Percentiles rank a stretch among this genome's conserved stretches.
Evolutionary conservation across 53 echinoderm and acorn worm species (phyloP).

Genomic region (Holothuria leucospilota): DNA sequence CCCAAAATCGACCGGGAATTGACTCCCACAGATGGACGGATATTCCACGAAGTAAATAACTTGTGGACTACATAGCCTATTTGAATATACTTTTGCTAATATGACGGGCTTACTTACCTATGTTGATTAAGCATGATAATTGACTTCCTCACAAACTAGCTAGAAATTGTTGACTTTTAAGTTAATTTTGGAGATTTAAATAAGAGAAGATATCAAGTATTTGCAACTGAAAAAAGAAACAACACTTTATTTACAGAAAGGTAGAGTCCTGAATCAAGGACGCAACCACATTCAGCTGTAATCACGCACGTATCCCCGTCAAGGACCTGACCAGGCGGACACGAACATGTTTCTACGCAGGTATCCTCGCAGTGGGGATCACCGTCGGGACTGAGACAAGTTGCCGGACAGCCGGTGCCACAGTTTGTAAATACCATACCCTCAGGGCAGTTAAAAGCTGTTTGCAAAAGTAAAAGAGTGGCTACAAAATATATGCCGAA

Average conservation of each 20-base stretch:
- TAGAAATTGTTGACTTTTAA: too few species aligned
- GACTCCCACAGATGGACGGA: too few species aligned
- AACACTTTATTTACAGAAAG: slow-evolving; percentile 26
- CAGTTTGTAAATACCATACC: slow-evolving; percentile 59
- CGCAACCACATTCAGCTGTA: slow-evolving; percentile 63
- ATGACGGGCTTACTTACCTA: too few species aligned
- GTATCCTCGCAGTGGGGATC: slow-evolving; percentile 30
- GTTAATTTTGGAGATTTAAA: too few species aligned
- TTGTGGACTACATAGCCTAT: too few species aligned
- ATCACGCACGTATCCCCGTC: slow-evolving; percentile 67
- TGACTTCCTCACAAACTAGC: too few species aligned
- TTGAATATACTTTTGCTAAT: too few species aligned
- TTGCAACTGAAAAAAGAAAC: neutral
- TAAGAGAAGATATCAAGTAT: neutral
- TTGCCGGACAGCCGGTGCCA: slow-evolving; percentile 67
- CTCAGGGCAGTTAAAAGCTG: slow-evolving; percentile 54
- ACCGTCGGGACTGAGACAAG: slow-evolving; percentile 46
- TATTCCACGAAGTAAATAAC: too few species aligned
- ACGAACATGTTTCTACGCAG: slow-evolving; percentile 61
- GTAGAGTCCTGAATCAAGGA: slow-evolving; percentile 56
- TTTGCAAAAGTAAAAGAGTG: too few species aligned
- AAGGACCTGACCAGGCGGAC: slow-evolving; percentile 63
- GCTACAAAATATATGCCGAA: too few species aligned
- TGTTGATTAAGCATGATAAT: too few species aligned
- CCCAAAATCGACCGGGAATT: too few species aligned